Conservation (phyloP, 92 coral and sea anemone species). For the Porites evermanni region DNA sequence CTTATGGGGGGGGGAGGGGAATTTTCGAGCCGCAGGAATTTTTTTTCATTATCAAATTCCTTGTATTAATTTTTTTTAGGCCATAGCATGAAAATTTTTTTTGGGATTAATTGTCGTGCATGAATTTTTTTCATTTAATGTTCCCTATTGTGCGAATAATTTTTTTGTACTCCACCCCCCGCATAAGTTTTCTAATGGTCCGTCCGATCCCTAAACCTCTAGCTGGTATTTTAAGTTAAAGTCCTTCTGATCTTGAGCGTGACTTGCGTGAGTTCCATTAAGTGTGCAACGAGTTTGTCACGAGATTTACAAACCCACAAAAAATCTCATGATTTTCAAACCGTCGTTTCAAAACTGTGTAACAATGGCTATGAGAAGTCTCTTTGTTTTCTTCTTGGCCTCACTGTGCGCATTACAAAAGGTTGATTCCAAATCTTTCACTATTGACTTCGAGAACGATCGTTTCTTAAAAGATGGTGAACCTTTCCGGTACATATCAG, state of each 20-base stretch:
- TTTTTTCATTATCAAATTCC: no score
- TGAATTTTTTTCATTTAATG: no score
- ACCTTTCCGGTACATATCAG: slow-evolving; percentile 91
- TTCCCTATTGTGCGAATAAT: no score
- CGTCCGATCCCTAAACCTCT: no score
- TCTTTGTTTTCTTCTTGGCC: neutral
- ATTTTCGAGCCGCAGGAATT: no score
- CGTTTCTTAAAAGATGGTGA: slow-evolving; percentile 91
- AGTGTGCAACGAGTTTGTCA: neutral
- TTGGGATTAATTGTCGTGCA: no score
- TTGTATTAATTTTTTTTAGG: no score
- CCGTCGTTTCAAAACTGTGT: neutral
- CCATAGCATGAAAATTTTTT: no score
- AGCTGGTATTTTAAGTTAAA: no score
- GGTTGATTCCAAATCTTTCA: slow-evolving; percentile 62
- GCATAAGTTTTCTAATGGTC: neutral
- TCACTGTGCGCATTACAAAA: slow-evolving; percentile 14
- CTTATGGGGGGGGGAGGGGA: no score
- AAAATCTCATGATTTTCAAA: neutral
- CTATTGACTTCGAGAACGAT: slow-evolving; percentile 77
- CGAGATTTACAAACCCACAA: neutral
- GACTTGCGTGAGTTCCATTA: neutral
- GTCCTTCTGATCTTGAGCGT: neutral
- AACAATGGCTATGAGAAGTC: neutral
- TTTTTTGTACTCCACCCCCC: no score